Percentiles rank a stretch among this genome's conserved stretches.
Conservation (phyloP, 1,140 invertebrate genomes). For the Tribolium madens region DNA sequence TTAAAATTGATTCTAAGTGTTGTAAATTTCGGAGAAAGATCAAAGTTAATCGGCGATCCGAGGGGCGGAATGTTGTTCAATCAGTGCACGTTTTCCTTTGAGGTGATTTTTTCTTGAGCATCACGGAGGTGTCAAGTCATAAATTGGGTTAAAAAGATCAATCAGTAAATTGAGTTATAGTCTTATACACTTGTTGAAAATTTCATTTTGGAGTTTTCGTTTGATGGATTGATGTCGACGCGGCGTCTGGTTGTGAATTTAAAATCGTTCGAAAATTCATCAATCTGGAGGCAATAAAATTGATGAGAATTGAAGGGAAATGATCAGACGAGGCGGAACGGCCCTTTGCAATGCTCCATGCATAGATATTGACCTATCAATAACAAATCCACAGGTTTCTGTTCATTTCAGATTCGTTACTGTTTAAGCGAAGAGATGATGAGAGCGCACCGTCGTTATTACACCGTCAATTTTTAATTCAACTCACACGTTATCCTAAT, state of each 20-base stretch:
- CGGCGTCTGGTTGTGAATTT: background rate
- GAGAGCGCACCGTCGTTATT: slow-evolving; percentile 31
- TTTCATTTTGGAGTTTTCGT: slow-evolving; percentile 3
- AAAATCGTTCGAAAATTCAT: slow-evolving; percentile 29
- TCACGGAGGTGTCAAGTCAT: slow-evolving; percentile 44
- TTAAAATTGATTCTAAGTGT: no score
- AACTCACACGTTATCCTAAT: slow-evolving; percentile 32
- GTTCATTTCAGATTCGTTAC: slow-evolving; percentile 41
- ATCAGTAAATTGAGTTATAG: slow-evolving; percentile 48
- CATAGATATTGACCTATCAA: slow-evolving; percentile 55
- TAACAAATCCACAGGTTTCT: slow-evolving; percentile 51
- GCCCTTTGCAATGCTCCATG: slow-evolving; percentile 47
- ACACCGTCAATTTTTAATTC: slow-evolving; percentile 32
- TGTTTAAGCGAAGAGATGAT: slow-evolving; percentile 36
- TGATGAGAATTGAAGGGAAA: slow-evolving; percentile 40
- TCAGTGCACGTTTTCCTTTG: slow-evolving; percentile 50
- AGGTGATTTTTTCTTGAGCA: slow-evolving; percentile 49
- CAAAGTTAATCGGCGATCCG: background rate
- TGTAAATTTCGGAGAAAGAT: background rate
- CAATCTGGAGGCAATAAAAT: slow-evolving; percentile 39
- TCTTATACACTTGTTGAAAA: slow-evolving; percentile 48
- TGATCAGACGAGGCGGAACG: slow-evolving; percentile 46
- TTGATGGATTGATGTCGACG: slow-evolving; percentile 45
- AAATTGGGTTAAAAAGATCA: slow-evolving; percentile 50
- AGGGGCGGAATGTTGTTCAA: slow-evolving; percentile 17